phyloP scores from a whole-genome alignment of 1,140 invertebrate genomes.

The Diachasma alloeum region DNA sequence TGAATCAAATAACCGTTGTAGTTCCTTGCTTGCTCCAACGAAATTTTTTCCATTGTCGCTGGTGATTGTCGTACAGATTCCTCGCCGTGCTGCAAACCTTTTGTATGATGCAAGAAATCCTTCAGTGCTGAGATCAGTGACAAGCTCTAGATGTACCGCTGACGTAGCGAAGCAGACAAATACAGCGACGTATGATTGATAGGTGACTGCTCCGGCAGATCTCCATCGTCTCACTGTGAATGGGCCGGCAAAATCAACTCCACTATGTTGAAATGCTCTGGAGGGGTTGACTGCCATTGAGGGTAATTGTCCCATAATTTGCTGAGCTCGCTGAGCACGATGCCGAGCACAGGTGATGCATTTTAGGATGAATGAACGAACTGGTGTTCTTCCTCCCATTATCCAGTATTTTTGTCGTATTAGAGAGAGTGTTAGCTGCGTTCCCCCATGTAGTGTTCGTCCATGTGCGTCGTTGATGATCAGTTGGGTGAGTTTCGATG shows the following conservation, averaged over 20 bases:
- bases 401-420: constrained; percentile 16
- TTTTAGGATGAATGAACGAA: constrained; percentile 17
- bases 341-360: constrained; percentile 32
- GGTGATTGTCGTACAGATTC: not conserved
- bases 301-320: constrained; percentile 48
- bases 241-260: not conserved
- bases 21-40: not conserved
- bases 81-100: not conserved
- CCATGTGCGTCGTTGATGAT: constrained; percentile 43
- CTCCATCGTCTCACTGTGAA: not conserved
- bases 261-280: constrained; percentile 34
- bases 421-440: constrained; percentile 42
- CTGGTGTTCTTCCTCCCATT: not conserved
- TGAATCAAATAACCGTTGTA: constrained; percentile 2
- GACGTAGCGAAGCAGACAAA: constrained; percentile 1
- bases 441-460: constrained; percentile 41
- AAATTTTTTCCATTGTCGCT: not conserved
- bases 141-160: not conserved
- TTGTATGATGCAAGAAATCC: not conserved
- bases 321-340: not conserved
- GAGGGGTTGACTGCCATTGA: constrained; percentile 34
- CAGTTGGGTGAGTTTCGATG: constrained; percentile 25
- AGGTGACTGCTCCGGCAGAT: not conserved
- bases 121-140: not conserved
- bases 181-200: not conserved